These are phyloP conservation scores for Agriotes lineatus DNA, from an alignment of 2,888 invertebrate genomes.

Conservation along the genomic window DNA sequence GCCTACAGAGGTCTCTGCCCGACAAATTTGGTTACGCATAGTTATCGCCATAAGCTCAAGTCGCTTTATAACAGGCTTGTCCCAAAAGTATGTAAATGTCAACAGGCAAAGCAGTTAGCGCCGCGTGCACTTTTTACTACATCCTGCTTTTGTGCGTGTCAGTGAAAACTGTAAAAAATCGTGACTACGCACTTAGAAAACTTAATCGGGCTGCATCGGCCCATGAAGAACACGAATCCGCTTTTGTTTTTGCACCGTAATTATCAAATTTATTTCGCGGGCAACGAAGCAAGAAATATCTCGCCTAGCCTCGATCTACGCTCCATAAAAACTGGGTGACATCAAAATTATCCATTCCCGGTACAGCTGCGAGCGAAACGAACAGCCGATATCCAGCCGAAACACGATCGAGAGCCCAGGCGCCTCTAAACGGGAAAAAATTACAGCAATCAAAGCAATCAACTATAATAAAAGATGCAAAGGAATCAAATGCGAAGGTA, in stretches of 20 bases:
- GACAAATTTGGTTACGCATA: too few relatives aligned
- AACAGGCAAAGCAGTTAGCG: conserved; percentile 9
- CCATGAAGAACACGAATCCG: conserved; percentile 42
- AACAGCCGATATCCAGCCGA: conserved; percentile 7
- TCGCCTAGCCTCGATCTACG: conserved; percentile 29
- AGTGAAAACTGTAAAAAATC: conserved; percentile 37
- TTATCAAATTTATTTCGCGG: conserved; percentile 41
- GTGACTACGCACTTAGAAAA: conserved; percentile 39
- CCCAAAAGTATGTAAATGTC: conserved; percentile 18
- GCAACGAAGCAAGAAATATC: conserved; percentile 35
- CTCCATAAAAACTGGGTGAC: conserved; percentile 36
- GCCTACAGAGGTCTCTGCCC: too few relatives aligned
- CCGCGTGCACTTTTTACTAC: conserved; percentile 26
- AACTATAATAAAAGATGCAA: conserved; percentile 27
- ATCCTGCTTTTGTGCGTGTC: conserved; percentile 40
- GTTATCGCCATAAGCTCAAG: too few relatives aligned
- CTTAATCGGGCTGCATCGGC: conserved; percentile 33
- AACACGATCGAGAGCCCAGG: conserved; percentile 2
- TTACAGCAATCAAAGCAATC: conserved; percentile 38
- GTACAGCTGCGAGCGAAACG: conserved; percentile 9
- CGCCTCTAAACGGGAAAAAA: conserved; percentile 30
- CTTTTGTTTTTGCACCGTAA: conserved; percentile 37
- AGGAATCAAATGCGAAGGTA: conserved; percentile 30
- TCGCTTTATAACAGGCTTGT: too few relatives aligned
- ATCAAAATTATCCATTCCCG: conserved; percentile 26